Evolutionary conservation across 2,113 vertebrate species (phyloP).

Genomic region (Glaucidium brasilianum): DNA sequence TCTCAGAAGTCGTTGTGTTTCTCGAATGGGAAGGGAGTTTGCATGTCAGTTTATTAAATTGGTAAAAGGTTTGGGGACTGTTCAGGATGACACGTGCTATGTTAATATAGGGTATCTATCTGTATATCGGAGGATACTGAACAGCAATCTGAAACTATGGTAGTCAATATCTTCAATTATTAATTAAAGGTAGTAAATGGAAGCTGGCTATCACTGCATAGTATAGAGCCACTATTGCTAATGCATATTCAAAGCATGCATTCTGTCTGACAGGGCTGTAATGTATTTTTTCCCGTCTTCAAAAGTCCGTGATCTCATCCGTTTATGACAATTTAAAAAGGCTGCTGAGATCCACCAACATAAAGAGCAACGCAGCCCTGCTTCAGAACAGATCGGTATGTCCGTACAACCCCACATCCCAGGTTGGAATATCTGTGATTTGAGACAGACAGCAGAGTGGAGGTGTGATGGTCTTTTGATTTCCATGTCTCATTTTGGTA

Average conservation of each 20-base stretch:
- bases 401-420: background rate
- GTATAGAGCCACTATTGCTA: background rate
- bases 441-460: background rate
- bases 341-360: background rate
- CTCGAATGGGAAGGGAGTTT: background rate
- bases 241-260: slow-evolving; percentile 1
- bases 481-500: background rate
- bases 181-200: slow-evolving; percentile 54
- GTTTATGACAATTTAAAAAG: background rate
- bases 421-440: background rate
- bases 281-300: background rate
- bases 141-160: background rate
- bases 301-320: background rate
- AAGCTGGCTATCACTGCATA: slow-evolving; percentile 29
- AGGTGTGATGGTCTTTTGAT: background rate
- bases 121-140: background rate
- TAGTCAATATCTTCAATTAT: slow-evolving; percentile 69
- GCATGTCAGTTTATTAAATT: slow-evolving; percentile 33
- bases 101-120: background rate
- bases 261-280: background rate
- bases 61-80: background rate
- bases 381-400: background rate
- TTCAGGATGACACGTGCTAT: background rate
- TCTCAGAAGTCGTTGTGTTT: background rate
- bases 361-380: background rate